Evolutionary conservation across 2,797 vertebrate species (phyloP).

Genomic region (Pelobates cultripes): DNA sequence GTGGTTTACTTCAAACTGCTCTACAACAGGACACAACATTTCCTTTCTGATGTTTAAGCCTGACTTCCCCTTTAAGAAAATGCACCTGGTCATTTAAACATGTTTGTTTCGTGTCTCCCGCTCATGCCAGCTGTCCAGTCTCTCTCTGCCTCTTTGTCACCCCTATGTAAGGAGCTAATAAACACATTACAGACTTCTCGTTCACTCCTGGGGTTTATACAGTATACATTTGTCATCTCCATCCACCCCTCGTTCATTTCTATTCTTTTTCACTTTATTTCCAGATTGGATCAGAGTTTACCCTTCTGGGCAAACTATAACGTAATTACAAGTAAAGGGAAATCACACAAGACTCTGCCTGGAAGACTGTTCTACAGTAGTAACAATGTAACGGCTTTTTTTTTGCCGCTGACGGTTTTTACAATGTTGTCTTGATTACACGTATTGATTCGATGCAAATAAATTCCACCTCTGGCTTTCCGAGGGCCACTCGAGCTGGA

Average conservation of each 20-base stretch:
- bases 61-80: too few species aligned
- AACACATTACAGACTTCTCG: neutral
- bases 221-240: neutral
- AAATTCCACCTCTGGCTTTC: slow-evolving; percentile 43
- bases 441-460: slow-evolving; percentile 51
- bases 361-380: slow-evolving; percentile 1
- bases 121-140: too few species aligned
- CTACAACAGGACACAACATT: too few species aligned
- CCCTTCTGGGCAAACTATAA: slow-evolving; percentile 45
- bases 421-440: slow-evolving; percentile 54
- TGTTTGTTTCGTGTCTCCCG: too few species aligned
- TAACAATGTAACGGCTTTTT: slow-evolving; percentile 30
- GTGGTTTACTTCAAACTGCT: too few species aligned
- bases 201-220: neutral
- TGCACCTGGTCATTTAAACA: too few species aligned
- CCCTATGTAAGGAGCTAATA: neutral
- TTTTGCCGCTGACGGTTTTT: slow-evolving; percentile 21
- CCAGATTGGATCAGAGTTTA: slow-evolving; percentile 19
- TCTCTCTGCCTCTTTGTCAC: too few species aligned
- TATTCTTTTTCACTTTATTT: slow-evolving; percentile 15
- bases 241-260: neutral
- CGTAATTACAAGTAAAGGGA: slow-evolving; percentile 38
- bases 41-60: too few species aligned
- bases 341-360: slow-evolving; percentile 1
- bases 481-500: slow-evolving; percentile 30